These are phyloP conservation scores for Zelostemma sp. DNA, from an alignment of 1,140 invertebrate species.

Conservation along the genomic window DNA sequence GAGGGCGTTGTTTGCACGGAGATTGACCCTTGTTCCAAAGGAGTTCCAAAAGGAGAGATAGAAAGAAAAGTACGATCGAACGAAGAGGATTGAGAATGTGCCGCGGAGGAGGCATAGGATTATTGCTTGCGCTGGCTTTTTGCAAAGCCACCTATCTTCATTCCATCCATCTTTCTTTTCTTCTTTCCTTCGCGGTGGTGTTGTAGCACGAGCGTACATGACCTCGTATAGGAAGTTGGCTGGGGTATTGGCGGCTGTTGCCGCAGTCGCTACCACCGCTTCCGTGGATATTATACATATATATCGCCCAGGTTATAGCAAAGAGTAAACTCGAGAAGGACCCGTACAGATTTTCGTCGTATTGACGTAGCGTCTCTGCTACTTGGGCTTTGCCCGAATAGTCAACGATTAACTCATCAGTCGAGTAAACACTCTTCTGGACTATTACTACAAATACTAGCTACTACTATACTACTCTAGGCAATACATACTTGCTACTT, in stretches of 20 bases:
- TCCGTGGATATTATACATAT: slow-evolving; percentile 37
- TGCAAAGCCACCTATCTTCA: slow-evolving; percentile 21
- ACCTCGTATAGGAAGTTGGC: slow-evolving; percentile 56
- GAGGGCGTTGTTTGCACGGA: slow-evolving; percentile 44
- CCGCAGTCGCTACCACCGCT: slow-evolving; percentile 29
- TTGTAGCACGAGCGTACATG: slow-evolving; percentile 43
- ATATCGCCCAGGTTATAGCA: slow-evolving; percentile 25
- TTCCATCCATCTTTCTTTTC: slow-evolving; percentile 28
- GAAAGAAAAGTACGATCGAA: slow-evolving; percentile 19
- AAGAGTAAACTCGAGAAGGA: slow-evolving; percentile 15
- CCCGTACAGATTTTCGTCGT: slow-evolving; percentile 1
- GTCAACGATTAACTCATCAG: slow-evolving; percentile 10
- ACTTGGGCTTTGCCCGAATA: background rate
- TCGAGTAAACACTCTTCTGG: background rate
- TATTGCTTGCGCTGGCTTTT: slow-evolving; percentile 41
- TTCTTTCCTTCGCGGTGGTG: slow-evolving; percentile 21
- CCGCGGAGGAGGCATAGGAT: slow-evolving; percentile 30
- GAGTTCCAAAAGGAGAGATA: background rate
- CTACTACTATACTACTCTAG: too few relatives aligned
- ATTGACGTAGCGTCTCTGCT: slow-evolving; percentile 1
- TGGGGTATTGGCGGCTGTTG: too few relatives aligned
- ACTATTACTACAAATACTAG: too few relatives aligned
- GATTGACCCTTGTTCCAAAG: slow-evolving; percentile 32
- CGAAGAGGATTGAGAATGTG: slow-evolving; percentile 8
- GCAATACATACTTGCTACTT: too few relatives aligned